These are phyloP conservation scores for Toxonevra muliebris DNA, from an alignment of 2,888 invertebrate species.

Conservation along the genomic window DNA sequence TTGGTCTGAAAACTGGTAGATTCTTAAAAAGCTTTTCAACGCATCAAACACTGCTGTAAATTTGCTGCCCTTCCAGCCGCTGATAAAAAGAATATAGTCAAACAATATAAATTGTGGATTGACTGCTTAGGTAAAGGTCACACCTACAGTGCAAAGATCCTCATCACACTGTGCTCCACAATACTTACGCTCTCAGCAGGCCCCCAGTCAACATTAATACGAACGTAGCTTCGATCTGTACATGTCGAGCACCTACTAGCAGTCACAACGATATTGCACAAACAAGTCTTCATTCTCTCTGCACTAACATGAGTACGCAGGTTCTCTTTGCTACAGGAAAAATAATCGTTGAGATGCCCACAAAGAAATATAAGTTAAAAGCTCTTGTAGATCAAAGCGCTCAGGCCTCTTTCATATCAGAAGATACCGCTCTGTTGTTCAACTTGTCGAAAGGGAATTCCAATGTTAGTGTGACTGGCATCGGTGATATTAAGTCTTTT, in stretches of 20 bases:
- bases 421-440: conserved; percentile 22
- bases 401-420: conserved; percentile 27
- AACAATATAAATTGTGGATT: neutral
- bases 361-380: conserved; percentile 20
- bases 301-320: neutral
- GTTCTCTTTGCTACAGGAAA: conserved; percentile 20
- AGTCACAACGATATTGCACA: no score
- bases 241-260: no score
- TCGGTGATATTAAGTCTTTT: conserved; percentile 7
- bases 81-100: conserved; percentile 10
- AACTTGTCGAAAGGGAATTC: conserved; percentile 14
- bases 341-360: conserved; percentile 10
- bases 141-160: conserved; percentile 1
- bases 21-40: conserved; percentile 13
- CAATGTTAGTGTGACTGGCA: conserved; percentile 8
- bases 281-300: conserved; percentile 6
- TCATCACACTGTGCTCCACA: conserved; percentile 14
- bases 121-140: conserved; percentile 22
- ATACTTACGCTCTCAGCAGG: neutral
- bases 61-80: conserved; percentile 14
- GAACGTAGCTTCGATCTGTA: neutral
- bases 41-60: conserved; percentile 21
- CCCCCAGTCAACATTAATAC: neutral
- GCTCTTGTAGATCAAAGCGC: conserved; percentile 31
- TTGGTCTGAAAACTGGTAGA: conserved; percentile 23